Evolutionary conservation across 2,888 invertebrate species (phyloP), one percentile per base, ranked within the genome.

Genomic region (Macrophya annulata): DNA sequence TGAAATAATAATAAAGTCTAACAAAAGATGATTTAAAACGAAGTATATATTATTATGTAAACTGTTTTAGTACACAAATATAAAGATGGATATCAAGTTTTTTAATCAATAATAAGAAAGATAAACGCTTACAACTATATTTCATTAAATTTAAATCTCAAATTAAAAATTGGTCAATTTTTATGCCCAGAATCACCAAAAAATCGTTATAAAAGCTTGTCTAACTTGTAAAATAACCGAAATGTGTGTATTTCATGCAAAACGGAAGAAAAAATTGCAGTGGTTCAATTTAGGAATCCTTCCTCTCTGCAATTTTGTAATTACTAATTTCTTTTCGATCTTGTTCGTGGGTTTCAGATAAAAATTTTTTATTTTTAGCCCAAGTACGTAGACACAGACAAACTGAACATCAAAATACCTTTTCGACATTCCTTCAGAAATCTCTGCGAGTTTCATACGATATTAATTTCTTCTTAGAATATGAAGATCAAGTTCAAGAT

Each of bases 401-500:
- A 68, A 6, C 31, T 15, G 68, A 25, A 21, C 5, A 31, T 68
- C 1, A 17, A 37, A 68, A 72, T 40, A 72, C 43, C 10, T 72
- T n/a, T 37, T 8, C n/a, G 31, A 21, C 15, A 31, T 65, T 31
- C 65, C 65, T 65, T 31, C 31, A 31, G 31, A 31, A 9, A 51
- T 65, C 21, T 21, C 4, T 15, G 10, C 6, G 12, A 21, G 9
- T 17, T 12, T 15, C 21, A 31, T 31, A 9, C n/a, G 40, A 17
- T 1, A 72, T 72, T 12, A 45, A 43, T 72, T 72, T 72, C 45
- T 21, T 17, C 21, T 4, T 43, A 12, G 3, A 12, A 76, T 0
- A 21, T 76, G n/a, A n/a, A 25, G 76, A 76, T 43, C 76, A 76
- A 76, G 76, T 76, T 76, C 76, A 48, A 21, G 76, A 45, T 15